Conservation (phyloP, 2,888 invertebrate genomes). For the Tetragnatha montana region DNA sequence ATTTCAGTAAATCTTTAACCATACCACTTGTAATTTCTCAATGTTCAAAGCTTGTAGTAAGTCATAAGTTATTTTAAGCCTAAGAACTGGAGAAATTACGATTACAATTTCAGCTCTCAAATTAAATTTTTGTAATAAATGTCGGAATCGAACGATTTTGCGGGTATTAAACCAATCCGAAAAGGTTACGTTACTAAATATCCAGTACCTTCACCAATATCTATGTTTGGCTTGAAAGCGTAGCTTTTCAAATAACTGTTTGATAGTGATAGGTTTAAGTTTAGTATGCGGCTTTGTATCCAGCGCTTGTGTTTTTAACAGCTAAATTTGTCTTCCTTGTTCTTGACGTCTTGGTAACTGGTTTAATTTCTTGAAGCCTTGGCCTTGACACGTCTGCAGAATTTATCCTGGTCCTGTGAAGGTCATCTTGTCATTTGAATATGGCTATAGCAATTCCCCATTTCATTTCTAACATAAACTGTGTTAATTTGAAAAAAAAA, state of each 20-base stretch:
- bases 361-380: conserved; percentile 12
- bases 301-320: not conserved
- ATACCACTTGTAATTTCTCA: no score
- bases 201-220: no score
- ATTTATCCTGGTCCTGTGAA: conserved; percentile 39
- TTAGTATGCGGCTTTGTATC: not conserved
- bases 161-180: no score
- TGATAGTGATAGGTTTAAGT: not conserved
- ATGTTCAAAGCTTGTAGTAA: no score
- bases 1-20: no score
- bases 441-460: not conserved
- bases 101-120: no score
- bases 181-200: no score
- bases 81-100: no score
- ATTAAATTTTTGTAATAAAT: no score
- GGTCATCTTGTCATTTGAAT: conserved; percentile 39
- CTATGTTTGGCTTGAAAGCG: no score
- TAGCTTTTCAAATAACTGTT: not conserved
- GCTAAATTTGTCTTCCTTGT: not conserved
- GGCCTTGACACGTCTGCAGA: conserved; percentile 20
- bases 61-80: no score
- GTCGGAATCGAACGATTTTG: no score
- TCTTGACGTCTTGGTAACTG: not conserved
- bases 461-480: not conserved
- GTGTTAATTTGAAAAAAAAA: not conserved